Conservation (phyloP, 2,888 invertebrate genomes). For the Aphidoletes aphidimyza region DNA sequence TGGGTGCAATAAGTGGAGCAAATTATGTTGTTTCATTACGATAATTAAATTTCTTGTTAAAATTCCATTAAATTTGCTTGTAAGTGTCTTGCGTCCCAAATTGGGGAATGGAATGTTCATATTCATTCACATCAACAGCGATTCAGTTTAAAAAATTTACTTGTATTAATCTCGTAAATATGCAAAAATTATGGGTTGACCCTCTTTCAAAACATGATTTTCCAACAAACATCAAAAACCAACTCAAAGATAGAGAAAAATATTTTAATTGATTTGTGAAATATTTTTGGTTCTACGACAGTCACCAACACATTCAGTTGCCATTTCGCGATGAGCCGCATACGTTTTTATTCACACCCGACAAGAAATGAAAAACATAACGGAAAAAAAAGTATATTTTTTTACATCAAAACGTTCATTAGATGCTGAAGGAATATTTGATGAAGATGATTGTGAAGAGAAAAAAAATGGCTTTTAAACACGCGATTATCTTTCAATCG, state of each 20-base stretch:
- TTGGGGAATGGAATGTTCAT: not conserved
- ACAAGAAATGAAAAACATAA: too few relatives aligned
- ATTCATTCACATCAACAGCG: too few relatives aligned
- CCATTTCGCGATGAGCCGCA: too few relatives aligned
- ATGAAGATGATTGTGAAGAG: not conserved
- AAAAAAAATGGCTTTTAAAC: not conserved
- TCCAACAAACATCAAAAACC: not conserved
- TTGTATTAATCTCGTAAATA: not conserved
- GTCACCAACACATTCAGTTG: not conserved
- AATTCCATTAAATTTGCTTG: not conserved
- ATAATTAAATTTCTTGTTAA: not conserved
- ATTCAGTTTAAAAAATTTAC: not conserved
- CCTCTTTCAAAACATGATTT: not conserved
- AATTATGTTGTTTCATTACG: not conserved
- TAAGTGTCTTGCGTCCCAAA: not conserved
- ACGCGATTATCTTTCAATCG: conserved; percentile 16
- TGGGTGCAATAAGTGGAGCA: not conserved
- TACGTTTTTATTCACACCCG: too few relatives aligned
- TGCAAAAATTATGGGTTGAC: not conserved
- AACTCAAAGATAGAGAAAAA: not conserved
- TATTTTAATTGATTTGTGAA: not conserved
- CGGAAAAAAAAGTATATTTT: not conserved
- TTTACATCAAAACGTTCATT: too few relatives aligned
- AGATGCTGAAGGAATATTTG: conserved; percentile 20
- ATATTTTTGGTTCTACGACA: not conserved